Evolutionary conservation across 2,113 vertebrate genomes (phyloP).

Genomic region (Podiceps cristatus): DNA sequence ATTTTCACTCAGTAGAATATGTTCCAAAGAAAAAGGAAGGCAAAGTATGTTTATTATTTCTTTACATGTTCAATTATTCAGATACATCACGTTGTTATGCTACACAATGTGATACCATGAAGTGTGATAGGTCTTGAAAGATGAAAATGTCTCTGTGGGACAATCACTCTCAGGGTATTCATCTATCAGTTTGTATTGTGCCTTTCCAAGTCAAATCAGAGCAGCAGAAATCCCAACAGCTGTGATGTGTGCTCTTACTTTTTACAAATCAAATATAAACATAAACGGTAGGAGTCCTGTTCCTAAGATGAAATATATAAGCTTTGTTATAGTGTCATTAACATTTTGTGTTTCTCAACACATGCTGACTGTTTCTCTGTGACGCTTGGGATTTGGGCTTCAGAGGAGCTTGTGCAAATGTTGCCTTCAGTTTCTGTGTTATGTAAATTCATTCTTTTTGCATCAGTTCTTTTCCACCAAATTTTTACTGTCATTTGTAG

Average conservation of each 20-base stretch:
- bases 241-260: not conserved
- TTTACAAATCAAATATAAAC: conserved; percentile 25
- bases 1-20: not conserved
- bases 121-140: conserved; percentile 46
- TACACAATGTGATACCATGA: not conserved
- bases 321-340: conserved; percentile 19
- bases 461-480: not conserved
- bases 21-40: not conserved
- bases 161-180: not conserved
- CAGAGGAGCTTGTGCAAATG: not conserved
- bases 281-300: not conserved
- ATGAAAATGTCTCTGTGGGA: conserved; percentile 31
- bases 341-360: conserved; percentile 37
- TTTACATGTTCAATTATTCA: conserved; percentile 33
- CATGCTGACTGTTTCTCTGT: not conserved
- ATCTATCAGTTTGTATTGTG: not conserved
- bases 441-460: not conserved
- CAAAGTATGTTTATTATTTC: conserved; percentile 24
- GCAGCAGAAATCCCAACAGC: conserved; percentile 29
- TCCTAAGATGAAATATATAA: conserved; percentile 25
- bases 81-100: not conserved
- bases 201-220: conserved; percentile 33
- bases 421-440: not conserved
- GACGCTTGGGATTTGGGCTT: not conserved
- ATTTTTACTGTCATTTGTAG: not conserved